Evolutionary conservation across 2,113 vertebrate genomes (phyloP), one percentile per base, ranked within the genome.

Genomic region (Varanus komodoensis): DNA sequence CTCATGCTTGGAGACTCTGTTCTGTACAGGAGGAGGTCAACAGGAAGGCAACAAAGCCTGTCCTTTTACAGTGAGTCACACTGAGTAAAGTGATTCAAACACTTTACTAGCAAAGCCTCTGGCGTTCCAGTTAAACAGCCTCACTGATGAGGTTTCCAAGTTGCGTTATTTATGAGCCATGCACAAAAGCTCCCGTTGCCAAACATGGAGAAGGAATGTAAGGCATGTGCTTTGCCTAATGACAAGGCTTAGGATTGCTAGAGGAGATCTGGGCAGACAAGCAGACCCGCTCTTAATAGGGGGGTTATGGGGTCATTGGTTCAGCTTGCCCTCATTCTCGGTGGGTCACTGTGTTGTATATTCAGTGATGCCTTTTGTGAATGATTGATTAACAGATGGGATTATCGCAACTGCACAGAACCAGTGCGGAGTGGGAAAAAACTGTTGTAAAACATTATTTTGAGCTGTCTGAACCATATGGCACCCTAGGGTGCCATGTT

Each of bases 191-290:
- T 9, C 89, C 73, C 38, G 8, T 88, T 92, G 94, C 93, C 93
- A 95, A 94, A 95, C 94, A 5, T 15, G 0, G 82, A 64, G 87
- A 95, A 88, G 81, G 93, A 95, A 94, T 93, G 92, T 82, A 84
- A 7, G 2, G 82, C 57, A 48, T 27, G 68, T 74, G 82, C 57
- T 84, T 69, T 23, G 87, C 77, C 15, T 38, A 80, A 79, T 91
- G 89, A 90, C 89, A 92, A 27, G 90, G 80, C n/a, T 0, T 0
- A 68, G 88, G 81, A 54, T 5, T 91, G 85, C 89, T 86, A 71
- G 61, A n/a, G 64, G 89, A 91, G 29, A 94, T 52, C 5, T 32
- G n/a, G 64, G 84, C 57, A 57, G 1, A 0, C 90, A 78, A 69
- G 91, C 71, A 29, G 0, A 14, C 0, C 0, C 6, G 48, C 25